These are phyloP conservation scores for Cephus nigrinus DNA, from an alignment of 2,888 invertebrate species.

Conservation along the genomic window DNA sequence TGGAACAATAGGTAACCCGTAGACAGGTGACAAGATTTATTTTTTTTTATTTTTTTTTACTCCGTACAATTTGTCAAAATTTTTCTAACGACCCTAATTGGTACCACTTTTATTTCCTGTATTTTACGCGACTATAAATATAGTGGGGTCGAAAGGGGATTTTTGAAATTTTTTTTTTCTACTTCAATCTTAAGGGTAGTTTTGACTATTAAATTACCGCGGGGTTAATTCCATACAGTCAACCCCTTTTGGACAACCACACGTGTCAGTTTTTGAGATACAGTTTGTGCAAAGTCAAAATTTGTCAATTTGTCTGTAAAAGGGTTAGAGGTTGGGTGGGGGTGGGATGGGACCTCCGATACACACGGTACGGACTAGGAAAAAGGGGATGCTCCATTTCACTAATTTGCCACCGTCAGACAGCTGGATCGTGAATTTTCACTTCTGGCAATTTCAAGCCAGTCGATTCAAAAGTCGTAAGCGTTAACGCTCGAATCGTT, in stretches of 20 bases:
- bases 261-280: not conserved
- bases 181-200: no score
- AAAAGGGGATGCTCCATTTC: not conserved
- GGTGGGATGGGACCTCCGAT: not conserved
- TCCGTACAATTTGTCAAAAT: no score
- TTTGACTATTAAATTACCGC: no score
- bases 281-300: not conserved
- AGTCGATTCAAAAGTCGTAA: not conserved
- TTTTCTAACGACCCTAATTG: not conserved
- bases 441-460: not conserved
- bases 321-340: no score
- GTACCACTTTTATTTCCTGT: not conserved
- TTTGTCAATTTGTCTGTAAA: no score
- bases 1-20: not conserved
- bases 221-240: not conserved
- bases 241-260: not conserved
- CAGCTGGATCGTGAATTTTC: not conserved
- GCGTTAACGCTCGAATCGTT: not conserved
- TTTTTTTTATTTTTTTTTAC: no score
- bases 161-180: not conserved
- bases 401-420: not conserved
- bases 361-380: not conserved
- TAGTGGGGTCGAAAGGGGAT: no score
- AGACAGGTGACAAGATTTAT: not conserved
- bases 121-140: no score